Base-by-base conservation (phyloP, 1,140 invertebrate genomes). In the Bombus huntii region DNA sequence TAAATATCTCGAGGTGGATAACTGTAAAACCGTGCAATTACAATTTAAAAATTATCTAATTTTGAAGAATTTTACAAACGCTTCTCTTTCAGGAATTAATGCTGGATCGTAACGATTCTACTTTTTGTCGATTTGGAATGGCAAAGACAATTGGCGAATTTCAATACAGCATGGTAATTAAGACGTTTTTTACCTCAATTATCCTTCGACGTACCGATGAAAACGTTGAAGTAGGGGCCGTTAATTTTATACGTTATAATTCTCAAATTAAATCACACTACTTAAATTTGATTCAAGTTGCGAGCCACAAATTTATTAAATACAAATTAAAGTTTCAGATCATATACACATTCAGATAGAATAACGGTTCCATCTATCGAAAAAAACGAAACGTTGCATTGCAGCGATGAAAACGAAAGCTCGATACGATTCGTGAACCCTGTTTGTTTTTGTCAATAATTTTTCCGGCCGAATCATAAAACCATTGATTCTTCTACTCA, bases 391-490 rank as follows among this genome's bases (percentile, higher is more conserved):
- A n/a, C 22, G 47, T n/a, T 28, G 10, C 25, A 3, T 28, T 6
- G 13, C 57, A 10, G 9, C 6, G 0, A 25, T 13, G 9, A 5
- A 28, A 37, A 13, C 13, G 73, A 57, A 53, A 34, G 31, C 9
- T 75, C 22, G 12, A 10, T 34, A 2, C 4, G n/a, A 62, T 53
- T 34, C 8, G 4, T n/a, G 3, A 18, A 15, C 9, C 31, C 25
- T 44, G 37, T 71, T 71, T 59, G 53, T 47, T n/a, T 39, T 34
- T 83, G 44, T 59, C 65, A n/a, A 59, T 78, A 59, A 77, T 57
- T 44, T 44, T 22, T 5, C 37, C n/a, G 8, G 1, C 25, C 9
- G 10, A 34, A 28, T 28, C 15, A 3, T 25, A 10, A 6, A 59
- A 62, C 28, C 18, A 15, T 25, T 62, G 65, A 57, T 15, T 31